Evolutionary conservation across 2,797 vertebrate species (phyloP), one percentile per base, ranked within the genome.

Genomic region (Tolypeutes matacus): DNA sequence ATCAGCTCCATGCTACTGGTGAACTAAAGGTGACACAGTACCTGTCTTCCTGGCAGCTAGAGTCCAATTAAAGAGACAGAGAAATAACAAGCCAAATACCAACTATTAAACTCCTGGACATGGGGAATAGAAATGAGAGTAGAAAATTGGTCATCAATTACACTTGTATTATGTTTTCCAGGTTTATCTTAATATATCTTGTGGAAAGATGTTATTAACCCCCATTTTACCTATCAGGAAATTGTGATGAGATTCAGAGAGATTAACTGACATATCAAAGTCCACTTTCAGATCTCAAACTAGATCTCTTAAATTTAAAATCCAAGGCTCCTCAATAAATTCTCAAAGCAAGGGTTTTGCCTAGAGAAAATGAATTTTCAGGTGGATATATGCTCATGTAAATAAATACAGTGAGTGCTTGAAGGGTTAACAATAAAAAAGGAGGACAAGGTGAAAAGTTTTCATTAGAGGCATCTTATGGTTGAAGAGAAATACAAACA

Each of bases 291-390:
- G 89, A 65, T 80, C 56, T 78, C 39, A 95, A 70, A 76, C 15
- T 18, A n/a, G 46, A 64, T 31, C 25, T 84, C 69, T 88, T 69
- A 69, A 65, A 90, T 1, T 85, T 80, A 9, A 80, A 89, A 93
- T 72, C 18, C 92, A 89, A 85, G 18, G 56, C 25, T 49, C 13
- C 17, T 88, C 65, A 53, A 94, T 64, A 53, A 91, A 23, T 86
- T 80, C n/a, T 73, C 69, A 78, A 91, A 93, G n/a, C 39, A 80
- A 34, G 21, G 17, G n/a, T 39, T 90, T 85, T 82, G 36, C 60
- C 9, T 25, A 67, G 14, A 94, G 60, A 85, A 65, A 46, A 77
- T 39, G 13, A 58, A 72, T 82, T 86, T 12, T 65, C 25, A 86
- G 5, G 21, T 31, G 17, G 60, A 60, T 65, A n/a, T 60, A 42